Evolutionary conservation across 1,140 invertebrate genomes (phyloP).

Genomic region (Scaptomyza montana): DNA sequence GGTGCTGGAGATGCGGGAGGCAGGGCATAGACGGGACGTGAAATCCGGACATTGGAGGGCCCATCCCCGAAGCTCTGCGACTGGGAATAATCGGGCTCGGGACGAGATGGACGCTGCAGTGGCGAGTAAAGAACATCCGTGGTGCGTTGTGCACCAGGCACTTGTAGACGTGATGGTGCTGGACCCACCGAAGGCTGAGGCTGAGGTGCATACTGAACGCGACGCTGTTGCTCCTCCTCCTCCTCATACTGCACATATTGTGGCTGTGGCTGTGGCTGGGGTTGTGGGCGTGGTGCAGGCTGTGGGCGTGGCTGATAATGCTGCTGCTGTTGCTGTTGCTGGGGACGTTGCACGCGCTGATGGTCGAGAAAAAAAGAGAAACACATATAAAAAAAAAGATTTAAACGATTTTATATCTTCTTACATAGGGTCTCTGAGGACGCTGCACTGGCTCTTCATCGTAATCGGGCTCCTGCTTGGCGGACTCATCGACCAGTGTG

Average conservation of each 20-base stretch:
- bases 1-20: conserved; percentile 71
- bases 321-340: conserved; percentile 65
- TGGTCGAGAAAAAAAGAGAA: background rate
- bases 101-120: conserved; percentile 71
- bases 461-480: conserved; percentile 84
- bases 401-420: background rate
- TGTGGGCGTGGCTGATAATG: conserved; percentile 58
- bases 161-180: conserved; percentile 72
- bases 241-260: conserved; percentile 82
- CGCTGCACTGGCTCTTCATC: conserved; percentile 84
- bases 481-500: conserved; percentile 89
- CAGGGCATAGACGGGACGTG: conserved; percentile 79
- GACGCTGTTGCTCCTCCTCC: conserved; percentile 73
- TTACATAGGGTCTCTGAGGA: conserved; percentile 82
- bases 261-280: conserved; percentile 79
- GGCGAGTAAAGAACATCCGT: conserved; percentile 81
- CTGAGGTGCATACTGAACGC: conserved; percentile 69
- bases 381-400: background rate
- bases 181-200: conserved; percentile 70
- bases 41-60: conserved; percentile 76
- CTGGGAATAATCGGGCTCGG: conserved; percentile 79
- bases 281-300: conserved; percentile 71
- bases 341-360: conserved; percentile 64
- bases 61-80: conserved; percentile 74
- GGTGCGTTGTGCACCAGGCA: conserved; percentile 80